Evolutionary conservation across 2,113 vertebrate species (phyloP), one percentile per base, ranked within the genome.

Genomic region (Balaeniceps rex): DNA sequence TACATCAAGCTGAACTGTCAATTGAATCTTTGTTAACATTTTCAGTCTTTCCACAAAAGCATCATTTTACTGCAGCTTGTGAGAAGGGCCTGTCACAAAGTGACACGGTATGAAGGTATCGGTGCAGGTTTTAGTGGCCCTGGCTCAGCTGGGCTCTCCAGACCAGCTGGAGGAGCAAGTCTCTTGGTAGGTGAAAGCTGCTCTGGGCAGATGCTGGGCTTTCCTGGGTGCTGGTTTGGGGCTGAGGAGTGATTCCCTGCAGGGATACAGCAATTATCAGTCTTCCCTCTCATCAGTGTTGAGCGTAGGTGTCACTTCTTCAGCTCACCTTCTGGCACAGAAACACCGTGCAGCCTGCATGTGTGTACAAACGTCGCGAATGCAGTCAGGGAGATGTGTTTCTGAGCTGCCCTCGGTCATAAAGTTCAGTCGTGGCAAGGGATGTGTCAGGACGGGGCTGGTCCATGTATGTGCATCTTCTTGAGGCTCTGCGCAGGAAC

Each of bases 331-430:
- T 23, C 51, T 72, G 42, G 36, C 23, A 12, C 38, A 34, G 63
- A 10, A 49, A 4, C n/a, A n/a, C 23, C 71, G 12, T 28, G 4
- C 14, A 54, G 51, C 46, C 46, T 13, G 19, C 36, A 34, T 1
- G 0, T 1, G 0, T 5, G 40, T 13, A 5, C 49, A 64, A 63
- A 14, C 0, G 2, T 31, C 1, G 0, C 1, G 15, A 18, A 10
- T 10, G 61, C 24, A 25, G 8, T 8, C 9, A 22, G 21, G 34
- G 40, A 44, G 26, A 11, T 42, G 36, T 0, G 0, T 46, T 83
- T 25, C 47, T 17, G 49, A 52, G 68, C 5, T 46, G 18, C 7
- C 31, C 38, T 33, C 3, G 2, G 7, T 60, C 22, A 15, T 25
- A 33, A 1, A 0, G 0, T 52, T 69, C 28, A 18, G 28, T 18